A percentile compares a stretch with the other conserved stretches of the same genome.
Evolutionary conservation across 2,797 vertebrate species (phyloP).

Genomic region (Neosilurus hyrtlii): DNA sequence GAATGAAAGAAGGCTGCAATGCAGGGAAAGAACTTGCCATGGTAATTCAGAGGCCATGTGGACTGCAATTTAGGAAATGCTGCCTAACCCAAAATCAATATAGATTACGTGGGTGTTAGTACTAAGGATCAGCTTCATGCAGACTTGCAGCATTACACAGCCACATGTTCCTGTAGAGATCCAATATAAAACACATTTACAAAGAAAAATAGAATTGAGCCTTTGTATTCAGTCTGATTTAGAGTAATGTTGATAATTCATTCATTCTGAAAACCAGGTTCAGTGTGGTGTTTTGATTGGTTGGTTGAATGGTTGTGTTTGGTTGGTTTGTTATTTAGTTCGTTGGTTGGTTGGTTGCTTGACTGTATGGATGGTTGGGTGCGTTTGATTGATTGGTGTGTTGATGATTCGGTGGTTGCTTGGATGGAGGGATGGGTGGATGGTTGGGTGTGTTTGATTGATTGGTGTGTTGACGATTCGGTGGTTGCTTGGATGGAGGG

Average conservation of each 20-base stretch:
- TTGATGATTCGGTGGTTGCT: too few species aligned
- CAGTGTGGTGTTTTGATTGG: not conserved
- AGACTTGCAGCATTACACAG: conserved; percentile 45
- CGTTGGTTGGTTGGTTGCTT: too few species aligned
- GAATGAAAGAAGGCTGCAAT: conserved; percentile 64
- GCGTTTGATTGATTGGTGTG: too few species aligned
- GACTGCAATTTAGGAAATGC: conserved; percentile 60
- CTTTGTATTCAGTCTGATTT: not conserved
- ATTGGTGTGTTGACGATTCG: too few species aligned
- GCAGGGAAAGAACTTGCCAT: conserved; percentile 49
- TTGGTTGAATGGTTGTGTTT: not conserved
- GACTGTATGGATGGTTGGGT: too few species aligned
- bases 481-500: too few species aligned
- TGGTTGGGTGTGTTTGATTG: too few species aligned
- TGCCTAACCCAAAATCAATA: conserved; percentile 67
- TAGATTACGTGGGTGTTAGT: conserved; percentile 66
- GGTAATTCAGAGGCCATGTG: conserved; percentile 55
- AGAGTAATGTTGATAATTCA: not conserved
- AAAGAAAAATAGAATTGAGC: not conserved
- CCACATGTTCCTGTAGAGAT: not conserved
- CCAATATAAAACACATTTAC: not conserved
- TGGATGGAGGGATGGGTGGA: too few species aligned
- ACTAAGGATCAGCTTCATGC: conserved; percentile 60
- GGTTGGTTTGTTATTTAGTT: not conserved
- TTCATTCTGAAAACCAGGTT: not conserved